A percentile compares a stretch with the other conserved stretches of the same genome.
These are phyloP conservation scores for Neotoma lepida DNA, from an alignment of 2,113 vertebrate genomes.

Conservation along the genomic window DNA sequence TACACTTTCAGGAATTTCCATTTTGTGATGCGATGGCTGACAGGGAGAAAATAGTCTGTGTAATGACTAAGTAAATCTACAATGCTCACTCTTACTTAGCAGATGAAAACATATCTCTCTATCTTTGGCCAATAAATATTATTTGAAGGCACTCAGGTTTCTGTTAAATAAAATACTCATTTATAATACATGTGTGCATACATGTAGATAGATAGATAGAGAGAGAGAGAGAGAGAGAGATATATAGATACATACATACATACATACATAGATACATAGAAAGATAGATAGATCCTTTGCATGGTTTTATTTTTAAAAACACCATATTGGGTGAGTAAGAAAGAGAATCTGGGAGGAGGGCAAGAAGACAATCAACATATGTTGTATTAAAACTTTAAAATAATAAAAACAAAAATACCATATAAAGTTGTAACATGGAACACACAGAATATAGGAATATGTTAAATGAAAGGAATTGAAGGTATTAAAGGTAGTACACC, in stretches of 20 bases:
- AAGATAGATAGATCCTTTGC: background rate
- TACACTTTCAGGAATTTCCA: conserved; percentile 14
- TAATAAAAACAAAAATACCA: background rate
- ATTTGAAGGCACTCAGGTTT: background rate
- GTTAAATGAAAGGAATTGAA: background rate
- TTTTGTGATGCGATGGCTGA: background rate
- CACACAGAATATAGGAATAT: background rate
- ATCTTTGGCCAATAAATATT: background rate
- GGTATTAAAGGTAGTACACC: background rate
- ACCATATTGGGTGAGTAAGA: background rate
- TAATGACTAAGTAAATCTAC: conserved; percentile 7
- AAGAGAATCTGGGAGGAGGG: background rate
- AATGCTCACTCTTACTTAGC: background rate
- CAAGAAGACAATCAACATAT: background rate
- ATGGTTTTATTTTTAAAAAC: background rate
- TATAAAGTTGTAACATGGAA: background rate
- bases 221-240: background rate
- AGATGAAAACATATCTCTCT: background rate
- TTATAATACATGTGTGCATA: conserved; percentile 6
- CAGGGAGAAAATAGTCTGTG: conserved; percentile 10
- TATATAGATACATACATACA: background rate
- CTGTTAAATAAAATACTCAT: background rate
- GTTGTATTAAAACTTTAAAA: background rate
- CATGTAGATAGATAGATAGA: too few species aligned
- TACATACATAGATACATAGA: background rate